Base-by-base conservation (phyloP, 1,140 invertebrate genomes). In the Aricia agestis region DNA sequence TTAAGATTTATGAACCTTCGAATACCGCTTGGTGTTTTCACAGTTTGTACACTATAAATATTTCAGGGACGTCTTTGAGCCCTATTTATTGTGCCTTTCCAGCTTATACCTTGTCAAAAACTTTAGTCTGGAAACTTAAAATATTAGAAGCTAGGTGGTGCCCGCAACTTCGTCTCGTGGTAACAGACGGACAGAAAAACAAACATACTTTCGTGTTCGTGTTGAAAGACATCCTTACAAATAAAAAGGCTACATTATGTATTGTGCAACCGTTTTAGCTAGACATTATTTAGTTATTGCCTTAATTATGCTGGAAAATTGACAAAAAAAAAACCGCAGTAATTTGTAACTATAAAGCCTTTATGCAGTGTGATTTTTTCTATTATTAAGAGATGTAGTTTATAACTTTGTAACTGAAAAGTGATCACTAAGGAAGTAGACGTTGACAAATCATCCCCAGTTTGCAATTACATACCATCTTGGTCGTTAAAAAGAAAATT, bases 401-500 rank as follows among this genome's bases (percentile, higher is more conserved):
- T 59, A 17, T 57, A 17, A 15, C 13, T 57, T 13, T 57, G 52
- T 57, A 19, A 59, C 58, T 17, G n/a, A 59, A 59, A 17, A 18
- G 15, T 2, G n/a, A 36, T 36, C 36, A 7, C 6, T 9, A 36
- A 52, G 45, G 11, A 52, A 52, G 41, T 9, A 42, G 45, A 52
- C 45, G 10, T 52, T 52, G 45, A 52, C 45, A 15, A 52, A 52
- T 52, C 13, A 13, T 52, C 41, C 7, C 41, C 45, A 9, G 45
- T 52, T 52, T 52, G 45, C 13, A 52, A 52, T 52, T 52, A 52
- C 45, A 52, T 13, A 52, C 45, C 11, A 52, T 52, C 45, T 52
- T 52, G 45, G 13, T 52, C 45, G 45, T 52, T 52, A 52, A 52
- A 52, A 52, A 52, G 45, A 52, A 52, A 52, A 52, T 52, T 52